Evolutionary conservation across 2,113 vertebrate species (phyloP).

Genomic region (Danionella cerebrum): DNA sequence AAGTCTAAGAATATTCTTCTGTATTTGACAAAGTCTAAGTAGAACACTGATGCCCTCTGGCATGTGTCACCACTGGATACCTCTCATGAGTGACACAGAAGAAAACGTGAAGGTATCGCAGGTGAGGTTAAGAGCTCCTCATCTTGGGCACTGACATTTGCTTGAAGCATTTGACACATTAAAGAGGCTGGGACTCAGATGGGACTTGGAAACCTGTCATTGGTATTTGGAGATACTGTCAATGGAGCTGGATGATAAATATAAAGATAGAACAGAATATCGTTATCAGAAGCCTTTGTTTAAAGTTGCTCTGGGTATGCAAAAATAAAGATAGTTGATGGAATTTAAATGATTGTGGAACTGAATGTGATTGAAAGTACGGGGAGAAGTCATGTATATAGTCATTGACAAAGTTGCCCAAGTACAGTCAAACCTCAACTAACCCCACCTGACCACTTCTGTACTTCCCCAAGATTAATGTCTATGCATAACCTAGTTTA

Average conservation of each 20-base stretch:
- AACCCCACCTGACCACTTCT: no score
- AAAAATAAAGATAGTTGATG: not conserved
- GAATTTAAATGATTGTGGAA: no score
- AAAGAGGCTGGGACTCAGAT: constrained; percentile 7
- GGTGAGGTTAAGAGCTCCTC: not conserved
- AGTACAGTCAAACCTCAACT: no score
- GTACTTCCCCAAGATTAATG: no score
- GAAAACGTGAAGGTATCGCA: not conserved
- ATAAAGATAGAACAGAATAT: not conserved
- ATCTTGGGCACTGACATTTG: constrained; percentile 18
- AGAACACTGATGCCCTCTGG: constrained; percentile 81
- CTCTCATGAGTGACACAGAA: constrained; percentile 8
- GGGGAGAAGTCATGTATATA: no score
- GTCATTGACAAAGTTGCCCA: no score
- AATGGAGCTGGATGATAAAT: not conserved
- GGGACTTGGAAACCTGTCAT: constrained; percentile 12
- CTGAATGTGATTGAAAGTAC: no score
- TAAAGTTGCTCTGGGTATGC: not conserved
- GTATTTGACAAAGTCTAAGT: constrained; percentile 65
- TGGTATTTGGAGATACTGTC: constrained; percentile 3
- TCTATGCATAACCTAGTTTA: no score
- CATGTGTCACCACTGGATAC: not conserved
- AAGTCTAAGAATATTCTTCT: not conserved
- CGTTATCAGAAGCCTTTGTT: not conserved
- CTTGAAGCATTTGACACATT: constrained; percentile 16